Percentiles rank a stretch among this genome's conserved stretches.
Evolutionary conservation across 2,888 invertebrate species (phyloP).

Genomic region (Auanema freiburgensis): DNA sequence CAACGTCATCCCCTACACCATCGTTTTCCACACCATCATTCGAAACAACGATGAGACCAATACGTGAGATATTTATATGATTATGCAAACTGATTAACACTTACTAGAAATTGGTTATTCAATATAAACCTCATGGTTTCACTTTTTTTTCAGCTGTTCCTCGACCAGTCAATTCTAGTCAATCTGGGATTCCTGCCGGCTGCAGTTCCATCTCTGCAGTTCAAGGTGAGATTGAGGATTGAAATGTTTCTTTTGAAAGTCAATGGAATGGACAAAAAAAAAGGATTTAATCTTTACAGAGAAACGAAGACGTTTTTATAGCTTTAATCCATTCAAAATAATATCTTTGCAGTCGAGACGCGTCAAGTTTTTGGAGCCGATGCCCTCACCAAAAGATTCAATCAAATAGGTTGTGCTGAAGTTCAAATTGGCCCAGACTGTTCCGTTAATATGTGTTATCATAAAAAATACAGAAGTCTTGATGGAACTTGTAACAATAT

Average conservation of each 20-base stretch:
- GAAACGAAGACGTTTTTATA: neutral
- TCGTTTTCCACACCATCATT: constrained; percentile 7
- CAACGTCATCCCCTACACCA: constrained; percentile 18
- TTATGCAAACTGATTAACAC: neutral
- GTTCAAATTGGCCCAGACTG: constrained; percentile 38
- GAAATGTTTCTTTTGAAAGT: neutral
- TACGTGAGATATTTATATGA: constrained; percentile 3
- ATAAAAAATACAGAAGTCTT: constrained; percentile 75
- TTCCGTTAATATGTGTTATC: constrained; percentile 55
- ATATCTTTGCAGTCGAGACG: constrained; percentile 20
- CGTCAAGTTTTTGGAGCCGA: constrained; percentile 19
- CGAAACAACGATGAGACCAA: constrained; percentile 17
- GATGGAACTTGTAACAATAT: constrained; percentile 93
- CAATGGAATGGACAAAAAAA: neutral
- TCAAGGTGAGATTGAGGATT: constrained; percentile 22
- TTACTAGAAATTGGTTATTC: neutral
- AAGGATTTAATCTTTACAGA: neutral
- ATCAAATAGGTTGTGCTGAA: constrained; percentile 21
- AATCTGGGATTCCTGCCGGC: constrained; percentile 17
- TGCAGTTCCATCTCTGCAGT: constrained; percentile 37
- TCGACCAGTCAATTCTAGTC: neutral
- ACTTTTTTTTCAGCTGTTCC: neutral
- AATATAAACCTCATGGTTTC: neutral
- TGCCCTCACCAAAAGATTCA: constrained; percentile 12
- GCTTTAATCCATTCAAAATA: neutral